Evolutionary conservation across 2,888 invertebrate species (phyloP), one percentile per base, ranked within the genome.

Genomic region (Heliconius sara): DNA sequence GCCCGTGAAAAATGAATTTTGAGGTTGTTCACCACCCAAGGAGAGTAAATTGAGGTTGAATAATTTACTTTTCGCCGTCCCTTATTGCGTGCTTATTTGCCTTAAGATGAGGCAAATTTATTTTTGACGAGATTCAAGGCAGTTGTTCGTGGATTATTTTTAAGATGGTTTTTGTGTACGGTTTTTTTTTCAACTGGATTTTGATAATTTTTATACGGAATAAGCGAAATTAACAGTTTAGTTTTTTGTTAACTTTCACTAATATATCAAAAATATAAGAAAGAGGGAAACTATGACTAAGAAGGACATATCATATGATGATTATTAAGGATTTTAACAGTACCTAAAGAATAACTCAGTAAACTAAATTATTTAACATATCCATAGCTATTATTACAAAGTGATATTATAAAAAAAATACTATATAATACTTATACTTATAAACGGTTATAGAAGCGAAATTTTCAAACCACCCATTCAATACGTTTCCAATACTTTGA

Each of bases 1-100:
- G 83, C 84, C 86, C 87, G 88, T 90, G 89, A 90, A 91, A 92
- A 91, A 91, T 91, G 86, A 90, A 93, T 90, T 92, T 90, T 85
- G 87, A 88, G 88, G 86, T 87, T 85, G 84, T 84, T 84, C 87
- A 87, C 85, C 86, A 87, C 86, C 86, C 88, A 83, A 85, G 83
- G 84, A 87, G 86, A 85, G 86, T 85, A 86, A 89, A 89, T 89
- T 89, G 87, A 85, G 87, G 87, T 82, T 87, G 87, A 89, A 91
- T 91, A 90, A 91, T 91, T 90, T 87, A 88, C 86, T 84, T 84
- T 82, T 81, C 83, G 86, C 83, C 81, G 85, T 85, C 84, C 85
- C 86, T 87, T 84, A 85, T 85, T 85, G 83, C 83, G 79, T 82
- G 84, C 83, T 80, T 81, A 83, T 84, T 83, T 81, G 79, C 76